These are phyloP conservation scores for Sphaeridia pumilis DNA, from an alignment of 2,888 invertebrate species.

Conservation along the genomic window DNA sequence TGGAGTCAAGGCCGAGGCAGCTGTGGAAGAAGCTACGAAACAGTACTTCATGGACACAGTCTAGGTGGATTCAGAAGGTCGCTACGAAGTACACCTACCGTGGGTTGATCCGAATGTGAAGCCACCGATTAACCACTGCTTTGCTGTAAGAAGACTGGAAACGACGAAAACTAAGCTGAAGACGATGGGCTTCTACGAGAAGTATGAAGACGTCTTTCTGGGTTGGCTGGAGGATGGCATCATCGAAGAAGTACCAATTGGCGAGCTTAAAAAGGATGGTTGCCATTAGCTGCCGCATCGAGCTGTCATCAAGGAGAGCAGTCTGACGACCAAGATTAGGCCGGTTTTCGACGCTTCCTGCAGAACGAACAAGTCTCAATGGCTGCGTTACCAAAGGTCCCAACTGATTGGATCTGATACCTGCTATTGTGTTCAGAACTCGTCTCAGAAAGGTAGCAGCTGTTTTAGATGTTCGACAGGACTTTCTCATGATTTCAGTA, in stretches of 20 bases:
- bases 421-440: constrained; percentile 5
- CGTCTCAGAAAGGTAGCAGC: constrained; percentile 18
- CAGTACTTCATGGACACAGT: not conserved
- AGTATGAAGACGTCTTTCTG: not conserved
- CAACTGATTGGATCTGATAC: constrained; percentile 20
- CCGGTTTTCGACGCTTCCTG: constrained; percentile 1
- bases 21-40: constrained; percentile 17
- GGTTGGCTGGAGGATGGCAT: constrained; percentile 1
- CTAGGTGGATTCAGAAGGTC: not conserved
- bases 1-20: not conserved
- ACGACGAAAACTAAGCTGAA: not conserved
- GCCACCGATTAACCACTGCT: not conserved
- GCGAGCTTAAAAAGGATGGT: not conserved
- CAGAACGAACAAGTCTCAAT: constrained; percentile 18
- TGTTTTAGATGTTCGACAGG: constrained; percentile 35
- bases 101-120: not conserved
- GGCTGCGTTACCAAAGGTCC: constrained; percentile 24
- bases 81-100: not conserved
- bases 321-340: not conserved
- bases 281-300: constrained; percentile 20
- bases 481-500: constrained; percentile 36
- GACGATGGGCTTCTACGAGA: no score
- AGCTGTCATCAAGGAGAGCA: constrained; percentile 18
- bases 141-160: not conserved
- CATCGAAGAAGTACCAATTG: not conserved